Percentiles rank a stretch among this genome's conserved stretches.
Evolutionary conservation across 2,888 invertebrate species (phyloP).

Genomic region (Drosophila pseudotalamancana): DNA sequence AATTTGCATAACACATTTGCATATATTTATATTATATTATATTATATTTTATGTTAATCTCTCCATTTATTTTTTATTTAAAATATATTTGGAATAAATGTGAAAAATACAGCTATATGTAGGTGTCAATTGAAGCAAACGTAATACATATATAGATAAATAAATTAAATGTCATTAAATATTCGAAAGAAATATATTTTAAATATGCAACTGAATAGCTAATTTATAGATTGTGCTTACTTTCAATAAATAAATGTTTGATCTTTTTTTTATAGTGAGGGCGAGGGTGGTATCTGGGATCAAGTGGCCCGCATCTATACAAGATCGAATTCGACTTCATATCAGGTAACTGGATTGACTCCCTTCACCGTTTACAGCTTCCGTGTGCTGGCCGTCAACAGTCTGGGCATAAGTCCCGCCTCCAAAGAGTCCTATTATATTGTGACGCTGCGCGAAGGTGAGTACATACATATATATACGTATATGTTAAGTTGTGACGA

Average conservation of each 20-base stretch:
- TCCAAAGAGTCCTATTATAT: slow-evolving; percentile 90
- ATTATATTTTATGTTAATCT: slow-evolving; percentile 54
- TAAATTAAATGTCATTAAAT: not conserved
- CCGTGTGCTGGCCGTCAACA: slow-evolving; percentile 89
- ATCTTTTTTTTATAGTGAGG: slow-evolving; percentile 85
- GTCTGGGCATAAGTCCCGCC: slow-evolving; percentile 88
- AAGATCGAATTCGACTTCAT: slow-evolving; percentile 87
- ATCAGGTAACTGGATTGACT: slow-evolving; percentile 88
- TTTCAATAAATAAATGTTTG: too few species aligned
- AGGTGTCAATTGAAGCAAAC: slow-evolving; percentile 42
- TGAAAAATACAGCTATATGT: slow-evolving; percentile 15
- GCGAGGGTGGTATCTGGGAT: slow-evolving; percentile 89
- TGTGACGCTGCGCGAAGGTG: slow-evolving; percentile 90
- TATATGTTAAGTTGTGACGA: too few species aligned
- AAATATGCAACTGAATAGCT: slow-evolving; percentile 1
- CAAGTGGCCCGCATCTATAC: slow-evolving; percentile 87
- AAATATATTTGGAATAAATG: slow-evolving; percentile 11
- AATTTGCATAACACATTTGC: slow-evolving; percentile 62
- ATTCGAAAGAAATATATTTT: not conserved
- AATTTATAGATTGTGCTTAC: not conserved
- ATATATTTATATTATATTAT: too few species aligned
- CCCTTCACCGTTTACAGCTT: slow-evolving; percentile 92
- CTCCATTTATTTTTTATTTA: slow-evolving; percentile 1
- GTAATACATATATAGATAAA: slow-evolving; percentile 20
- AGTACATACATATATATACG: slow-evolving; percentile 68